These are phyloP conservation scores for Bergia puertoricense DNA, from an alignment of 92 coral and sea anemone genomes.

Conservation along the genomic window DNA sequence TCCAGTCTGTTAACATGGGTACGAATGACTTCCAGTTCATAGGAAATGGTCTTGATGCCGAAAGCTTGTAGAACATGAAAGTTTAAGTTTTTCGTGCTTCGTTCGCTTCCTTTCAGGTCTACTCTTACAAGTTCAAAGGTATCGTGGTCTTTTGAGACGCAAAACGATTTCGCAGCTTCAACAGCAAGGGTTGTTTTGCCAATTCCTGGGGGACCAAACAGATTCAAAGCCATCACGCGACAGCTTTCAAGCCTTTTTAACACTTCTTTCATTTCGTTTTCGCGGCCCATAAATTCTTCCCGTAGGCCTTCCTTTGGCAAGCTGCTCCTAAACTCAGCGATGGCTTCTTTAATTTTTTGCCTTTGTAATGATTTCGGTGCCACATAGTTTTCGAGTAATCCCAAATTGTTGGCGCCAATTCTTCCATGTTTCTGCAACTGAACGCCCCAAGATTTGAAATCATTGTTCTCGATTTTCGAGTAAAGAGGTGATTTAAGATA, in stretches of 20 bases:
- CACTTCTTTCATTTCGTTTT: conserved; percentile 47
- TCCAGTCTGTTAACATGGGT: neutral
- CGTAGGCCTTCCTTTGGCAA: neutral
- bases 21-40: conserved; percentile 27
- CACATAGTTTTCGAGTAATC: conserved; percentile 34
- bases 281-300: conserved; percentile 55
- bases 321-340: conserved; percentile 25
- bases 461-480: neutral
- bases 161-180: conserved; percentile 24
- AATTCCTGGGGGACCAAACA: conserved; percentile 72
- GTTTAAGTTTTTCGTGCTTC: neutral
- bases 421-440: conserved; percentile 32
- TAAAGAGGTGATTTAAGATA: conserved; percentile 2
- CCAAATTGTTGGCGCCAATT: conserved; percentile 22
- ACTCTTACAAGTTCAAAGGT: neutral
- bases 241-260: conserved; percentile 31
- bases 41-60: conserved; percentile 1
- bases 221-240: conserved; percentile 46
- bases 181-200: conserved; percentile 78
- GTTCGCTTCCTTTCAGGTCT: conserved; percentile 20
- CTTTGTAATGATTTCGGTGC: conserved; percentile 49
- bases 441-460: neutral
- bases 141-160: neutral
- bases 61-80: conserved; percentile 20
- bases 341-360: conserved; percentile 32